A percentile compares a stretch with the other conserved stretches of the same genome.
Evolutionary conservation across 1,140 invertebrate species (phyloP).

Genomic region (Ips typographus): DNA sequence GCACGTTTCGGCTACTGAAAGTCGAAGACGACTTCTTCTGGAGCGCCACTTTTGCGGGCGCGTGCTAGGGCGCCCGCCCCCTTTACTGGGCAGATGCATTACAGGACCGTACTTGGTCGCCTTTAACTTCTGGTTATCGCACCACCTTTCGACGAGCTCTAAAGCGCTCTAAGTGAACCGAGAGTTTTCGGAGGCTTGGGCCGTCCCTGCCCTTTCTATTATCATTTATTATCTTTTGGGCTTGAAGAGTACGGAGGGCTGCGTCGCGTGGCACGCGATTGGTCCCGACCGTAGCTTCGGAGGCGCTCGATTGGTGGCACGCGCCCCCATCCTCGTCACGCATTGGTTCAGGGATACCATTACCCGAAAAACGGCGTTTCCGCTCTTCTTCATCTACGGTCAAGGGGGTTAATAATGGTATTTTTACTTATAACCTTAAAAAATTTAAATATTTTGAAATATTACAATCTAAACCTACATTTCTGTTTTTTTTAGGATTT

Average conservation of each 20-base stretch:
- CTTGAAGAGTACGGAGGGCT: constrained; percentile 25
- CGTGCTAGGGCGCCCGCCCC: constrained; percentile 31
- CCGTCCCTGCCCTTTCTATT: constrained; percentile 11
- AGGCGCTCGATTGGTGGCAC: constrained; percentile 32
- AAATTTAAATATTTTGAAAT: too few species aligned
- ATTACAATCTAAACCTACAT: too few species aligned
- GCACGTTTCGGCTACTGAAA: constrained; percentile 16
- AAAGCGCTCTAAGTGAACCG: too few species aligned
- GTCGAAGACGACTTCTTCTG: constrained; percentile 23
- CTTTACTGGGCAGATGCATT: constrained; percentile 17
- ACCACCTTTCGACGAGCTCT: too few species aligned
- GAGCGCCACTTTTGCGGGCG: constrained; percentile 24
- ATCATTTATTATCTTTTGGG: constrained; percentile 11
- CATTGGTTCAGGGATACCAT: constrained; percentile 26
- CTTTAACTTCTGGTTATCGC: background rate
- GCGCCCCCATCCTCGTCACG: constrained; percentile 26
- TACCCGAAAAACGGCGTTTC: constrained; percentile 18
- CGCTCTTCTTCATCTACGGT: constrained; percentile 10
- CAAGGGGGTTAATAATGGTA: background rate
- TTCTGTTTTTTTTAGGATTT: too few species aligned
- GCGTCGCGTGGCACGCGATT: constrained; percentile 21
- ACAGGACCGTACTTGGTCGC: constrained; percentile 14
- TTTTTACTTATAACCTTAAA: too few species aligned
- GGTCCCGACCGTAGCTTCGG: constrained; percentile 17
- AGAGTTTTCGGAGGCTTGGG: background rate